phyloP scores from a whole-genome alignment of 2,888 invertebrate species.

The Sphinx pinastri region DNA sequence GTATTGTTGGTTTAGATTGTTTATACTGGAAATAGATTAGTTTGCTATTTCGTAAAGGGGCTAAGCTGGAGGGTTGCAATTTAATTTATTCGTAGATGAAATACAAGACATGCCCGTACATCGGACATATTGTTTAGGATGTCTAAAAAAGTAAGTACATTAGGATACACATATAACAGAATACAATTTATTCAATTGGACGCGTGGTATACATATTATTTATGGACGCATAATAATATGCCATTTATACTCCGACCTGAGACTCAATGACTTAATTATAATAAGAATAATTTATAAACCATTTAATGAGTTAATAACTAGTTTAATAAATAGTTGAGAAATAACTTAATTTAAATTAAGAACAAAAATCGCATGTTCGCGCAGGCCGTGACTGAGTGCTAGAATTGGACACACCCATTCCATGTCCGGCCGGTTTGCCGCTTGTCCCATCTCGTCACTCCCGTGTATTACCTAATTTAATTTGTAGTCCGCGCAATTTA shows the following conservation, averaged over 20 bases:
- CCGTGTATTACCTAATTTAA: constrained; percentile 83
- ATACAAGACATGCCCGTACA: neutral
- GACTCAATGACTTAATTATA: no score
- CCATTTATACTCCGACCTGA: no score
- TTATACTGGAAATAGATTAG: constrained; percentile 17
- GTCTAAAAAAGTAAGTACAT: no score
- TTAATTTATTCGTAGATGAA: neutral
- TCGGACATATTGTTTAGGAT: neutral
- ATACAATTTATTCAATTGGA: no score
- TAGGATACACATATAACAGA: no score
- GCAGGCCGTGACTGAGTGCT: constrained; percentile 42
- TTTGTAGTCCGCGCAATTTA: constrained; percentile 81
- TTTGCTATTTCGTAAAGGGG: constrained; percentile 11
- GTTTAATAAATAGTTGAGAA: no score
- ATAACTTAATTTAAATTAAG: constrained; percentile 38
- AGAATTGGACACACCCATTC: constrained; percentile 75
- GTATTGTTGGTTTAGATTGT: constrained; percentile 19
- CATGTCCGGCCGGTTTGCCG: constrained; percentile 72
- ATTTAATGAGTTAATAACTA: no score
- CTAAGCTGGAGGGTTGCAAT: neutral
- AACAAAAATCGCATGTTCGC: constrained; percentile 35
- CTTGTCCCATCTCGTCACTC: constrained; percentile 78
- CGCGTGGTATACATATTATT: no score
- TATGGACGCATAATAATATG: no score
- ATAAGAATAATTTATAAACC: no score